phyloP scores from a whole-genome alignment of 2,113 vertebrate species.

The Xenopus laevis region DNA sequence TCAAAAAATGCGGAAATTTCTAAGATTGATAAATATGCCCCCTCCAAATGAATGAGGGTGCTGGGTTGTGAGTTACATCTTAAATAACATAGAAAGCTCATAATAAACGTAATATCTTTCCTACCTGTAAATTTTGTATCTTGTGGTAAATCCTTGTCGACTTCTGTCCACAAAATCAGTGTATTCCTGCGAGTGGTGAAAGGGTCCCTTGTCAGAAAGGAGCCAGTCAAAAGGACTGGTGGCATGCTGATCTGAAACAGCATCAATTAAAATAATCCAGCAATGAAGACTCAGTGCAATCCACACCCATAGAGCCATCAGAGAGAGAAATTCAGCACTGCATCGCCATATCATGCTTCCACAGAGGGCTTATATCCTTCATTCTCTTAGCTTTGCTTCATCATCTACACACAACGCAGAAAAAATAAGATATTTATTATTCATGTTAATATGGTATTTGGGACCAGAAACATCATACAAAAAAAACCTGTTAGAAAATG shows the following conservation, averaged over 20 bases:
- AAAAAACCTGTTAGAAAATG: too few species aligned
- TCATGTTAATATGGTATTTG: too few species aligned
- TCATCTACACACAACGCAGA: constrained; percentile 60
- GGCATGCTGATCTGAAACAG: constrained; percentile 83
- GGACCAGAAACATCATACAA: too few species aligned
- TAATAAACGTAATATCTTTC: constrained; percentile 46
- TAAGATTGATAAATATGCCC: too few species aligned
- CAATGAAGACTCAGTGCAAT: constrained; percentile 92
- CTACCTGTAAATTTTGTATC: constrained; percentile 99
- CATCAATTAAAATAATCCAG: constrained; percentile 82
- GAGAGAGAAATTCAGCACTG: constrained; percentile 82
- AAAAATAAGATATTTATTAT: too few species aligned
- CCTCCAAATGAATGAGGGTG: too few species aligned
- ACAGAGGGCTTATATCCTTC: constrained; percentile 78
- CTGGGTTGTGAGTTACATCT: too few species aligned
- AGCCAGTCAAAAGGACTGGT: constrained; percentile 97
- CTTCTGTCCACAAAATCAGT: constrained; percentile 97
- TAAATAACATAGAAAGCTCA: too few species aligned
- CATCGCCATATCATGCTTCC: constrained; percentile 85
- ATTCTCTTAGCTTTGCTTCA: constrained; percentile 82
- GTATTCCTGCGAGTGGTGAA: constrained; percentile 95
- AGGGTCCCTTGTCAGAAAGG: constrained; percentile 96
- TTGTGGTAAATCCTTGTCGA: constrained; percentile 93
- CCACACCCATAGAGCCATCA: constrained; percentile 98
- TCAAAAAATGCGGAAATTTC: too few species aligned